phyloP scores from a whole-genome alignment of 92 coral and sea anemone species.

The Nematostella vectensis region DNA sequence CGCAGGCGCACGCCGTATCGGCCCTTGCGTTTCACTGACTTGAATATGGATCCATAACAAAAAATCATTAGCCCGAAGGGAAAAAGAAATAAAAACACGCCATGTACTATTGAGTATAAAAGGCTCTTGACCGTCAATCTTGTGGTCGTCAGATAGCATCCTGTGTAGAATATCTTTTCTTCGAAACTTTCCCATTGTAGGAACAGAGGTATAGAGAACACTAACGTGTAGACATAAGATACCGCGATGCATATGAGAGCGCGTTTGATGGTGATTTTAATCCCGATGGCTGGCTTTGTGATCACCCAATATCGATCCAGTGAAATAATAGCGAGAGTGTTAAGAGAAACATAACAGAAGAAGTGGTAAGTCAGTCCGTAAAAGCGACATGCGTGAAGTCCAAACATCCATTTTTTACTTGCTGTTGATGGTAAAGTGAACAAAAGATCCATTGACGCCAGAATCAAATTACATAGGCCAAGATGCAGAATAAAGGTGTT shows the following conservation, averaged over 20 bases:
- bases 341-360: conserved; percentile 62
- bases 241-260: conserved; percentile 48
- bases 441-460: conserved; percentile 57
- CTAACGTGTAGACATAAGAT: conserved; percentile 53
- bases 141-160: conserved; percentile 61
- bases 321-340: conserved; percentile 74
- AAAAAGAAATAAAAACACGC: conserved; percentile 48
- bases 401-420: conserved; percentile 59
- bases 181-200: conserved; percentile 47
- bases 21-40: conserved; percentile 50
- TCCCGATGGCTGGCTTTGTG: conserved; percentile 60
- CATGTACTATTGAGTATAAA: conserved; percentile 42
- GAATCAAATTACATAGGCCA: conserved; percentile 52
- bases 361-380: conserved; percentile 65
- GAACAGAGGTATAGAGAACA: conserved; percentile 58
- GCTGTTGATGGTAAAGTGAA: conserved; percentile 70
- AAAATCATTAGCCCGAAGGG: conserved; percentile 64
- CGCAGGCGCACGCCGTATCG: conserved; percentile 20
- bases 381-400: conserved; percentile 31
- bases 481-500: conserved; percentile 67
- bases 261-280: conserved; percentile 49
- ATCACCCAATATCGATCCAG: conserved; percentile 84
- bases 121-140: conserved; percentile 21
- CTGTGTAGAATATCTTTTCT: conserved; percentile 65
- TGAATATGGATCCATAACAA: conserved; percentile 62